Conservation (phyloP, 1,140 invertebrate species). For the Argopecten irradians region DNA sequence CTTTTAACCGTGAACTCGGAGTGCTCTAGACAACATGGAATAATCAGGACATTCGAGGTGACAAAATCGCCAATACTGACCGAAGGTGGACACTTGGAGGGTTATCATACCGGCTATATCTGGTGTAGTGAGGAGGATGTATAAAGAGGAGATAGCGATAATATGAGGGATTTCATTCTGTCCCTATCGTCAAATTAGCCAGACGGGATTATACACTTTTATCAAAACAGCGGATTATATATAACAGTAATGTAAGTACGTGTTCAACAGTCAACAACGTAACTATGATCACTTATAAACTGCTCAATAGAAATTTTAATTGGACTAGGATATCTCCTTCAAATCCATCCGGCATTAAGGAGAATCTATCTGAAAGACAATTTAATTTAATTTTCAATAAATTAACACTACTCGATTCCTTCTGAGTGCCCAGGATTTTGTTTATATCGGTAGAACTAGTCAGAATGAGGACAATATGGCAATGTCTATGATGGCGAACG, state of each 20-base stretch:
- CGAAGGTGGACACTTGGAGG: background rate
- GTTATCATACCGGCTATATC: background rate
- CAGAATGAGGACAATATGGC: background rate
- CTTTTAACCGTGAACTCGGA: background rate
- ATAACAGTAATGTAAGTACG: background rate
- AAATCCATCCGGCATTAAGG: background rate
- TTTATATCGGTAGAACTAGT: background rate
- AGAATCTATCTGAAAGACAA: background rate
- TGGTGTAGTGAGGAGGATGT: background rate
- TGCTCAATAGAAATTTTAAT: background rate
- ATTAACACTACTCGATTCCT: background rate
- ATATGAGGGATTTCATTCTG: background rate
- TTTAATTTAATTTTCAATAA: slow-evolving; percentile 19
- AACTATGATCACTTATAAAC: slow-evolving; percentile 22
- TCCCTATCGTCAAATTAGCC: slow-evolving; percentile 9
- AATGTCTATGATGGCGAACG: background rate
- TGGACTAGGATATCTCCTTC: background rate
- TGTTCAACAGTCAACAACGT: background rate
- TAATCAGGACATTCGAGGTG: background rate
- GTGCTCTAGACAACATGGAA: background rate
- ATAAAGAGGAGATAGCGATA: background rate
- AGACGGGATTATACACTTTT: background rate
- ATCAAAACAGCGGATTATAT: slow-evolving; percentile 22
- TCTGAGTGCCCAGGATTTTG: background rate
- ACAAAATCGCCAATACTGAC: background rate